Percentiles rank a stretch among this genome's conserved stretches.
Evolutionary conservation across 2,797 vertebrate genomes (phyloP).

Genomic region (Gambusia yucatana): DNA sequence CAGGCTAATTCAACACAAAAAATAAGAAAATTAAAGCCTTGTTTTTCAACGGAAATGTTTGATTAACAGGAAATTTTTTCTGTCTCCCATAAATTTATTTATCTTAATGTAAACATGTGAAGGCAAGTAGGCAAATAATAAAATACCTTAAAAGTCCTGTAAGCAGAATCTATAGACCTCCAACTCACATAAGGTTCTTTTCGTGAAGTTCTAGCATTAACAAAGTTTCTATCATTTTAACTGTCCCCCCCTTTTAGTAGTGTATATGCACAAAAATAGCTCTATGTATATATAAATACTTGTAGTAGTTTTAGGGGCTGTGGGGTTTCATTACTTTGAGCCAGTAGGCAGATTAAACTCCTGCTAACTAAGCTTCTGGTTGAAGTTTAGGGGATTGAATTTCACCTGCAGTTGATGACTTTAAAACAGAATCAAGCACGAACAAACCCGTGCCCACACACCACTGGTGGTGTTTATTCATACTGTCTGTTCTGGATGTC

Average conservation of each 20-base stretch:
- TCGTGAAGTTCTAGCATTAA: not conserved
- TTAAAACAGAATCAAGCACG: conserved; percentile 14
- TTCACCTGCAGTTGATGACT: conserved; percentile 68
- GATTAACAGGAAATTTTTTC: not conserved
- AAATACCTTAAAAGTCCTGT: not conserved
- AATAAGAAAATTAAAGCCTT: too few relatives aligned
- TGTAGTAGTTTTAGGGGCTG: conserved; percentile 18
- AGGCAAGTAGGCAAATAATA: not conserved
- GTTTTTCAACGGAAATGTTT: not conserved
- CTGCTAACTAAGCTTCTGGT: conserved; percentile 63
- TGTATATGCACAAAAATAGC: not conserved
- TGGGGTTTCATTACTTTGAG: conserved; percentile 52
- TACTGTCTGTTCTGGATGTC: conserved; percentile 58
- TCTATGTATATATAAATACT: conserved; percentile 13
- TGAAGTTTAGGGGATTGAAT: conserved; percentile 47
- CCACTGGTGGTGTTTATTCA: conserved; percentile 66
- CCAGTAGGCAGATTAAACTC: conserved; percentile 36
- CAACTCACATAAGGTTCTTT: not conserved
- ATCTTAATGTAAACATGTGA: not conserved
- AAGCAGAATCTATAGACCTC: not conserved
- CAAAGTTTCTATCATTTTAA: not conserved
- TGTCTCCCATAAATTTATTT: not conserved
- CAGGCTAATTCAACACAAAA: too few relatives aligned
- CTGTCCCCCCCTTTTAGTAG: not conserved
- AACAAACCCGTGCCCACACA: conserved; percentile 22